A percentile compares a stretch with the other conserved stretches of the same genome.
phyloP scores from a whole-genome alignment of 2,113 vertebrate species.

The Scatophagus argus region DNA sequence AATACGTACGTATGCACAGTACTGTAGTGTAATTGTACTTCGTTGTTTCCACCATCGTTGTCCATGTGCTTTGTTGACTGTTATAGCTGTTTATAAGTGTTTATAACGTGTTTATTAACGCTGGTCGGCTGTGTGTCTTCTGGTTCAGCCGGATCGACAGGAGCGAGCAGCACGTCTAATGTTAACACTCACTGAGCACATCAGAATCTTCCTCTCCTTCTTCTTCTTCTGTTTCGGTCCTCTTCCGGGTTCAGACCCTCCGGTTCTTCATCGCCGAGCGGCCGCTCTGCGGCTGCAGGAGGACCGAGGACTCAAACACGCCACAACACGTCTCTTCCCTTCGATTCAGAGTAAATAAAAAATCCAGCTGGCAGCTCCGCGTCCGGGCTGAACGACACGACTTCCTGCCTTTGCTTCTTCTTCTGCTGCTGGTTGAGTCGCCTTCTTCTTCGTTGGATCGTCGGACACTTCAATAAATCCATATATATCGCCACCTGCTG shows the following conservation, averaged over 20 bases:
- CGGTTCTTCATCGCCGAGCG: neutral
- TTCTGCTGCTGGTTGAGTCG: too few species aligned
- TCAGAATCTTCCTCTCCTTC: neutral
- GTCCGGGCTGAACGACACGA: neutral
- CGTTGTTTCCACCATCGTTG: too few species aligned
- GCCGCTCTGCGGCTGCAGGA: neutral
- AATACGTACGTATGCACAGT: too few species aligned
- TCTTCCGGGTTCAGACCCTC: neutral
- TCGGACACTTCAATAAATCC: too few species aligned
- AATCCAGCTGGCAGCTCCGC: slow-evolving; percentile 18
- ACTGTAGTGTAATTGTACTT: too few species aligned
- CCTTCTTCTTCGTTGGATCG: too few species aligned
- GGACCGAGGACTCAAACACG: neutral
- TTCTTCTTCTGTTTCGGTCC: neutral
- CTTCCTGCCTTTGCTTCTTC: too few species aligned
- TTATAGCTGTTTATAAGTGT: too few species aligned
- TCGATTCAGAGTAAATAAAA: fast-evolving
- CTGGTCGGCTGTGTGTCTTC: neutral
- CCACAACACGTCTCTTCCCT: neutral
- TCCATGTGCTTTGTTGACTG: too few species aligned
- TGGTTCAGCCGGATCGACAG: slow-evolving; percentile 21
- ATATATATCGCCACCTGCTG: too few species aligned
- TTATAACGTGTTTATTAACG: neutral
- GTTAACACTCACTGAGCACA: neutral
- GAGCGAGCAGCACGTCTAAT: neutral